Conservation (phyloP, 2,113 vertebrate species). For the Ciconia stormi region DNA sequence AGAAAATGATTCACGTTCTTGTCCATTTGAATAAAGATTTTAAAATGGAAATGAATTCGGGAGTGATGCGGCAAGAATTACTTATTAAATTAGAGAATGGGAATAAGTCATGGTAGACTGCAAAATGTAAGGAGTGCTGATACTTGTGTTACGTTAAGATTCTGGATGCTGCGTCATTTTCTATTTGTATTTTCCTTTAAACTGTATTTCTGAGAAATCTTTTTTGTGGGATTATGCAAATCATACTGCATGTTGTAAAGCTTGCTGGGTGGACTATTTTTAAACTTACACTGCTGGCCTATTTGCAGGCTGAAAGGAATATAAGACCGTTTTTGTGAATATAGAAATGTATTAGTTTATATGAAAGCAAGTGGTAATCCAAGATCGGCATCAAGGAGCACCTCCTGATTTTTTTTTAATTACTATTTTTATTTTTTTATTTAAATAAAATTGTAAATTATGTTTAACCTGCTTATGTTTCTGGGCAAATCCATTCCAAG, state of each 20-base stretch:
- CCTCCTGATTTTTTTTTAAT: background rate
- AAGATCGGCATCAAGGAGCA: background rate
- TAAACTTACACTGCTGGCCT: background rate
- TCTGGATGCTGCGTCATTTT: background rate
- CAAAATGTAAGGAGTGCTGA: background rate
- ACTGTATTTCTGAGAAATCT: background rate
- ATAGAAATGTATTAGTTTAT: background rate
- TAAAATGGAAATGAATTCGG: background rate
- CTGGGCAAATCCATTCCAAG: background rate
- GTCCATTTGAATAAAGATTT: background rate
- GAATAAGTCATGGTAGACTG: background rate
- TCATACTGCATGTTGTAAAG: background rate
- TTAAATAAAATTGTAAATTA: background rate
- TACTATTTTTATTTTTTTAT: background rate
- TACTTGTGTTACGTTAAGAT: background rate
- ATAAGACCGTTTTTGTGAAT: background rate
- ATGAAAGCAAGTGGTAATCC: background rate
- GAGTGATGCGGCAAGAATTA: fast-evolving
- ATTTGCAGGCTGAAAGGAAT: background rate
- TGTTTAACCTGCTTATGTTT: background rate
- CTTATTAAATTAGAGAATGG: fast-evolving
- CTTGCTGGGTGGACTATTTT: conserved; percentile 8
- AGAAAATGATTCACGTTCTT: fast-evolving
- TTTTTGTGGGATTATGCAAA: background rate
- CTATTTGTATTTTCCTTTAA: background rate